Evolutionary conservation across 2,888 invertebrate species (phyloP).

Genomic region (Aleiodes leptofemur): DNA sequence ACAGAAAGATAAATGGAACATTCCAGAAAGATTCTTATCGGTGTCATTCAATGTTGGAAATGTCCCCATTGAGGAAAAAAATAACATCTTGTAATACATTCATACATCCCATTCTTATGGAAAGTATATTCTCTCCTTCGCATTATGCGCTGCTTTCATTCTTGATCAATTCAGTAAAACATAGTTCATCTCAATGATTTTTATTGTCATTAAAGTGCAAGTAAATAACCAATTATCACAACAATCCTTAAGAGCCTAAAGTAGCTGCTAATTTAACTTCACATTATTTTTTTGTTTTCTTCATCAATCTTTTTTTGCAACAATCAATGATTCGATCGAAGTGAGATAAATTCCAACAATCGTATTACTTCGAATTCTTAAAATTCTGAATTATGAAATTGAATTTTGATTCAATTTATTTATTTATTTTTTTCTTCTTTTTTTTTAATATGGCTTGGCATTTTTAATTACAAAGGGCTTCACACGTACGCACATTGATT

Average conservation of each 20-base stretch:
- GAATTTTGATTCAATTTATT: slow-evolving; percentile 10
- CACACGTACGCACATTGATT: slow-evolving; percentile 39
- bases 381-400: no score
- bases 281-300: not conserved
- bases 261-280: not conserved
- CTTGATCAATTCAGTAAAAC: not conserved
- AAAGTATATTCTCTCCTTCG: not conserved
- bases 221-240: slow-evolving; percentile 58
- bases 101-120: not conserved
- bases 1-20: not conserved
- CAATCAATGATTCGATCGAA: slow-evolving; percentile 5
- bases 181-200: slow-evolving; percentile 37
- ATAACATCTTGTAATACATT: not conserved
- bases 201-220: slow-evolving; percentile 59
- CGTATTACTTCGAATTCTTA: no score
- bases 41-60: not conserved
- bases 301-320: not conserved
- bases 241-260: slow-evolving; percentile 51
- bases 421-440: not conserved
- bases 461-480: slow-evolving; percentile 11
- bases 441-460: not conserved
- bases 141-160: not conserved
- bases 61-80: not conserved
- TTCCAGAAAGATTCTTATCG: not conserved
- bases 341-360: not conserved